Conservation (phyloP, 1,140 invertebrate species). For the Nasonia longicornis region DNA sequence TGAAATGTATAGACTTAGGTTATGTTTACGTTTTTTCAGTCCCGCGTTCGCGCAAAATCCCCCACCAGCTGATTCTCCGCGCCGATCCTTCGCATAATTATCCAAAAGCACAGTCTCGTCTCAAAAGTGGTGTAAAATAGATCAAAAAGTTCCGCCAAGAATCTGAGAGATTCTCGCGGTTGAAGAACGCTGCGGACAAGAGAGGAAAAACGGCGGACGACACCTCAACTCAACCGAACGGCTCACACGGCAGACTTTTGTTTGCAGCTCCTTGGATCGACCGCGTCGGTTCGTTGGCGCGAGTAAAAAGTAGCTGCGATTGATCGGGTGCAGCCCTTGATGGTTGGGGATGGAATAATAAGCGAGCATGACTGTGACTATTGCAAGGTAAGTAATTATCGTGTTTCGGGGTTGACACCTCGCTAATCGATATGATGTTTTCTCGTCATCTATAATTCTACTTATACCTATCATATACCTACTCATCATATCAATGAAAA, state of each 20-base stretch:
- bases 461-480: no score
- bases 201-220: not conserved
- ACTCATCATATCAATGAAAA: no score
- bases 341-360: no score
- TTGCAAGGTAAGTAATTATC: no score
- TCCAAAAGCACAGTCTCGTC: not conserved
- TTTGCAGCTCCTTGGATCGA: slow-evolving; percentile 15
- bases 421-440: no score
- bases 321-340: no score
- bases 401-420: no score
- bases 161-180: not conserved
- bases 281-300: not conserved
- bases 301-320: no score
- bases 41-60: not conserved
- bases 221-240: no score
- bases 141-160: not conserved
- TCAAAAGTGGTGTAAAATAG: not conserved
- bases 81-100: slow-evolving; percentile 19
- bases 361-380: no score
- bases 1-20: slow-evolving; percentile 16
- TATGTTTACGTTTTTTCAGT: slow-evolving; percentile 42
- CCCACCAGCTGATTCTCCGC: not conserved
- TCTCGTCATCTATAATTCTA: no score
- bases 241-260: slow-evolving; percentile 25
- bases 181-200: not conserved